Conservation (phyloP, 2,888 invertebrate species). For the Aelia acuminata region DNA sequence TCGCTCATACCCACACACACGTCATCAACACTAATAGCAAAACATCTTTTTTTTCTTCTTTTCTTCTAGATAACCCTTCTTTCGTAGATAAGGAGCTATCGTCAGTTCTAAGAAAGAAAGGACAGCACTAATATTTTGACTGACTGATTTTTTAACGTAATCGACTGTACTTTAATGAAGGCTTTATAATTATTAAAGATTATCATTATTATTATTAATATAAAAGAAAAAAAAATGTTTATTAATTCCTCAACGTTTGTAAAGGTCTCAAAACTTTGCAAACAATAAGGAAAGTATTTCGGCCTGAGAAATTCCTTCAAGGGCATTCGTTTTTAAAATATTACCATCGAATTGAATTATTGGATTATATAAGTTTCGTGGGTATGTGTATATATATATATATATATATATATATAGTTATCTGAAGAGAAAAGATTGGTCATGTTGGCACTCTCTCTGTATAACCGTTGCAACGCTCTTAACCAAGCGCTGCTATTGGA, state of each 20-base stretch:
- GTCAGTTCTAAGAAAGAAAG: background rate
- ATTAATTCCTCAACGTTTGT: background rate
- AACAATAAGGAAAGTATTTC: conserved; percentile 10
- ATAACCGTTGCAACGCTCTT: too few species aligned
- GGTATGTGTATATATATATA: too few species aligned
- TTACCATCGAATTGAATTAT: too few species aligned
- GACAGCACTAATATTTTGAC: background rate
- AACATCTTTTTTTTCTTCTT: too few species aligned
- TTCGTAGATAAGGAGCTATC: background rate
- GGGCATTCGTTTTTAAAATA: too few species aligned
- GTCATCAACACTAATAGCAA: conserved; percentile 1
- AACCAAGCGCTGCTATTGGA: too few species aligned
- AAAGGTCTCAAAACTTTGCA: background rate
- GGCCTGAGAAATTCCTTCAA: conserved; percentile 15
- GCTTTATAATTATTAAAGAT: background rate
- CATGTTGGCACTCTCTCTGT: too few species aligned
- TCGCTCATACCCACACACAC: background rate
- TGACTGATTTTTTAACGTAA: background rate
- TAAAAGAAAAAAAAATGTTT: conserved; percentile 4
- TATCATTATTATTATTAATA: background rate
- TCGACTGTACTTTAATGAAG: background rate
- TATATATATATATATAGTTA: background rate
- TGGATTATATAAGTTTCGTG: too few species aligned
- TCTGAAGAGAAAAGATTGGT: too few species aligned
- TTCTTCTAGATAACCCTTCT: conserved; percentile 16